Evolutionary conservation across 1,140 invertebrate genomes (phyloP), one percentile per base, ranked within the genome.

Genomic region (Mercenaria mercenaria): DNA sequence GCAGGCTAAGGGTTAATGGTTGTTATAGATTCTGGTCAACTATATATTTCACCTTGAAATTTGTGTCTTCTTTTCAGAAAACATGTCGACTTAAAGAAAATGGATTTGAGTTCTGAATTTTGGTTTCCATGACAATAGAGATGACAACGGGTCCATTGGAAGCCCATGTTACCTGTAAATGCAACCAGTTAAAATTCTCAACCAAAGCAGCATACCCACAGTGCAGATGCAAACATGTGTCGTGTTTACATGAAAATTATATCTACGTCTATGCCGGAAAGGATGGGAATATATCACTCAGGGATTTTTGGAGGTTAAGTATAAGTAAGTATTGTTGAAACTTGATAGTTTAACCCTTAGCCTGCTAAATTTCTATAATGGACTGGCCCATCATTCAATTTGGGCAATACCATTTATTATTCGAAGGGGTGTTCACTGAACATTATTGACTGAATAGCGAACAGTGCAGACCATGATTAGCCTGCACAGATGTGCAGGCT

Each of bases 231-330:
- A 98, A 98, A 96, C 98, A 98, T 96, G 98, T 98, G 61, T 97
- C 97, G 56, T 98, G 98, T 84, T 95, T 98, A 43, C 96, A 97
- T 74, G 97, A 97, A 26, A 97, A 97, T 47, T 96, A 97, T 95
- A 97, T 99, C 80, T 98, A 98, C 95, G 96, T 98, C 52, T 96
- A 98, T 72, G 98, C 98, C 0, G 98, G 98, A 13, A 96, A 98
- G 39, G 98, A 98, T 96, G 98, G 98, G 41, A 98, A 98, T 95
- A 95, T 98, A 77, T 97, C 98, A 0, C 97, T 98, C 72, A 97
- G 97, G 95, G 98, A 99, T 96, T 97, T 98, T 87, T 99, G 98
- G 98, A 97, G 97, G 93, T 98, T 98, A 93, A 97, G 97, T 92
- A 96, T 98, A 26, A 97, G 98, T 98, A 93, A 97, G 97, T 96